Evolutionary conservation across 1,140 invertebrate species (phyloP), one percentile per base, ranked within the genome.

Genomic region (Brachionus rotundiformis): DNA sequence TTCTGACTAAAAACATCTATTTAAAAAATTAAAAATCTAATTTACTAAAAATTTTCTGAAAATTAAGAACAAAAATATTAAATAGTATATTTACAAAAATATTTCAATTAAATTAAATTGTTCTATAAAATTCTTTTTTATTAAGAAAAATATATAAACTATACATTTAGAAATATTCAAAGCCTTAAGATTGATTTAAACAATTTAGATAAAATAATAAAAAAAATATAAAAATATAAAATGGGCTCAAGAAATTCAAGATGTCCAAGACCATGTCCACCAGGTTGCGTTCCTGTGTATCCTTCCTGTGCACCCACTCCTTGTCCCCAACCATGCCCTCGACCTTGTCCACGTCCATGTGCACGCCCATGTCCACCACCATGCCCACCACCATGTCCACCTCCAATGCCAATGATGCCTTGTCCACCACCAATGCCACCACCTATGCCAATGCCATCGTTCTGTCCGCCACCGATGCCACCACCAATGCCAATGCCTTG

Each of bases 231-330:
- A 54, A 73, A 47, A n/a, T 25, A 36, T 31, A 79, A 79, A 59
- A 79, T 79, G 76, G 76, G 76, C 54, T 79, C 76, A 39, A 79
- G 47, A 79, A 79, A 79, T 16, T 79, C 76, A 33, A 79, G 76
- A 77, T 54, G 49, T 59, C 76, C 47, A 59, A 79, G 36, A 63
- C 44, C 29, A 79, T 79, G 76, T 41, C 76, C 76, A 29, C 76
- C 76, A 39, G 76, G 76, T 25, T 79, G 76, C n/a, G 73, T 77
- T 47, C 73, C 73, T 23, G 49, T 77, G 6, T 68, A 68, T 68
- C 63, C 27, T 7, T 36, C 63, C 11, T 68, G 16, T 16, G 23
- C 11, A 13, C 61, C 61, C 29, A 13, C 25, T 31, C 10, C 27
- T 10, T 63, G 61, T 8, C 61, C 61, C n/a, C 61, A 25, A 29